Conservation (phyloP, 2,797 vertebrate genomes). For the Eulemur coronatus region DNA sequence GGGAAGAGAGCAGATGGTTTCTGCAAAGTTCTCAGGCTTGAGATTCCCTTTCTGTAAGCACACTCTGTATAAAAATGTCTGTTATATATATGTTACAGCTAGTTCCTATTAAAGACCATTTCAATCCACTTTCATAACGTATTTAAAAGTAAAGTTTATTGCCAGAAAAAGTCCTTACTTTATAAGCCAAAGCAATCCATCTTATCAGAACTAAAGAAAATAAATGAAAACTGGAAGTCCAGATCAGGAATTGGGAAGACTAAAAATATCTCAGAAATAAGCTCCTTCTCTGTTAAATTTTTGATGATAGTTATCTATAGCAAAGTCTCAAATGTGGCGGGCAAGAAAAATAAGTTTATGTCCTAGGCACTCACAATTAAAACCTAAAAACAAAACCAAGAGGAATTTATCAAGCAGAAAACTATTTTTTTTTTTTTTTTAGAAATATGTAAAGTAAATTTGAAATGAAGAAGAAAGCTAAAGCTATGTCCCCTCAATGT, state of each 20-base stretch:
- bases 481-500: neutral
- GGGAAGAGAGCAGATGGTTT: neutral
- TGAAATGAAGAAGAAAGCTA: neutral
- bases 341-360: neutral
- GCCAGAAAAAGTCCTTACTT: neutral
- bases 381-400: neutral
- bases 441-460: neutral
- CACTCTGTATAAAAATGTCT: neutral
- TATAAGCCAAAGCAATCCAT: conserved; percentile 37
- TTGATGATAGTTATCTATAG: conserved; percentile 40
- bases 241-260: neutral
- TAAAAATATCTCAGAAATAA: conserved; percentile 57
- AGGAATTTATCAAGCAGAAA: neutral
- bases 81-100: neutral
- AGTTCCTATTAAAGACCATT: conserved; percentile 1
- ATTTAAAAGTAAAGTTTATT: conserved; percentile 47
- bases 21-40: neutral
- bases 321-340: neutral
- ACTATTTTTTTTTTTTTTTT: neutral
- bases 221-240: conserved; percentile 41
- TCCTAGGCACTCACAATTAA: neutral
- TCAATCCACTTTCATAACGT: conserved; percentile 29
- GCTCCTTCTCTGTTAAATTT: conserved; percentile 37
- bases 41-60: neutral
- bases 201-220: conserved; percentile 38